Evolutionary conservation across 2,888 invertebrate species (phyloP), one percentile per base, ranked within the genome.

Genomic region (Hydropsyche betteni): DNA sequence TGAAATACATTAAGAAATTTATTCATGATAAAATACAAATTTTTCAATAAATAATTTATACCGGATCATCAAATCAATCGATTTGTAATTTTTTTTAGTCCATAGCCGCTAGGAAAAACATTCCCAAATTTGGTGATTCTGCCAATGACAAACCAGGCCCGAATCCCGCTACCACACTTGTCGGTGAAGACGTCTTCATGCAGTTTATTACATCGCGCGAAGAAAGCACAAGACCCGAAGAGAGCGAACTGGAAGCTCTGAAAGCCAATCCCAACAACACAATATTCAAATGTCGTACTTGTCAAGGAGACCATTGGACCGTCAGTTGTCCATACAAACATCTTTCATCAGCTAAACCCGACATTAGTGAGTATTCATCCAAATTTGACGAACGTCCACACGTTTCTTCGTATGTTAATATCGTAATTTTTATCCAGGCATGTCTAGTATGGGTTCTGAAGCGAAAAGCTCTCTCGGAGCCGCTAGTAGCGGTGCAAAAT

Each of bases 291-390:
- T 97, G 97, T 83, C 91, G 97, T 85, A 94, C 92, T 77, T 97
- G 97, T 84, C 93, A 93, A 82, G 96, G 98, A 74, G 98, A 98
- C 83, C 99, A 99, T 89, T 99, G 98, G 98, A 98, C 98, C 51
- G 92, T 96, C 55, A 94, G 95, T 83, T 99, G 99, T 89, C 99
- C 99, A 0, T 99, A 96, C 90, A 98, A 97, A 86, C 96, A 98
- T 82, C 94, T 95, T 0, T 91, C 92, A 81, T 87, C 93, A 81
- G 92, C 91, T 74, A 91, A 91, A 80, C 75, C 79, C 38, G 80
- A 75, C 68, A 68, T 76, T 12, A 76, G 77, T 80, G 61, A 79
- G 78, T 78, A 78, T 52, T 44, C 4, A 44, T 44, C 3, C 7
- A 75, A 68, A 50, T 10, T 4, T 33, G 58, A 36, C 34, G 44